Base-by-base conservation (phyloP, 2,797 vertebrate genomes). In the Scomberomorus guttatus region DNA sequence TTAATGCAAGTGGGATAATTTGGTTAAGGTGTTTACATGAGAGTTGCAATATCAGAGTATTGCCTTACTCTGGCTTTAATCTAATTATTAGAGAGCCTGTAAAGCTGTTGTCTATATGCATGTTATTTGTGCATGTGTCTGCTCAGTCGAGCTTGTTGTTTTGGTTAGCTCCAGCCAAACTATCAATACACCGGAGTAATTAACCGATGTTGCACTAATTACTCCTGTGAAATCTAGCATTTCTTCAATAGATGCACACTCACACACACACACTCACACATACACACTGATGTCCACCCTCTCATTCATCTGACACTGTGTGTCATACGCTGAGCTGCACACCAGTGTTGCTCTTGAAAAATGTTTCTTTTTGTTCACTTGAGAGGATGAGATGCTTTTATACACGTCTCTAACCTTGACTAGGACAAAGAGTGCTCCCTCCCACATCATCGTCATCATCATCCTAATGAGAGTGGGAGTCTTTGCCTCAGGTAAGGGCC, bases 391-490 rank as follows among this genome's bases (percentile, higher is more conserved):
- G 63, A 82, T 60, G 54, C 55, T 82, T 87, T 84, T 88, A 74
- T 77, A 87, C 79, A 88, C 52, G 37, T 91, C 72, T 87, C 81
- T 94, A 91, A 95, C 95, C 94, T 95, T 95, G 95, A 92, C 76
- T 68, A 93, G 94, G 93, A 94, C 91, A 93, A 89, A 93, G 76
- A 77, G 75, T 46, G 52, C 79, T 90, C 86, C 85, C 90, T 90
- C 92, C 88, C 73, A 71, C 89, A 89, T 88, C 88, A 77, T 89
- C 89, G 89, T 83, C 85, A 84, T 72, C 75, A 89, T 89, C 86
- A 68, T 81, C 84, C 85, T 95, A 95, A 96, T 95, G 93, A 94
- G 93, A 93, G 93, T 89, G 90, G 89, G 92, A 93, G 90, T 92
- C 84, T 93, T 93, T 91, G 93, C 94, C 94, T 93, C 88, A 87